Evolutionary conservation across 2,888 invertebrate species (phyloP).

Genomic region (Zaprionus obscuricornis): DNA sequence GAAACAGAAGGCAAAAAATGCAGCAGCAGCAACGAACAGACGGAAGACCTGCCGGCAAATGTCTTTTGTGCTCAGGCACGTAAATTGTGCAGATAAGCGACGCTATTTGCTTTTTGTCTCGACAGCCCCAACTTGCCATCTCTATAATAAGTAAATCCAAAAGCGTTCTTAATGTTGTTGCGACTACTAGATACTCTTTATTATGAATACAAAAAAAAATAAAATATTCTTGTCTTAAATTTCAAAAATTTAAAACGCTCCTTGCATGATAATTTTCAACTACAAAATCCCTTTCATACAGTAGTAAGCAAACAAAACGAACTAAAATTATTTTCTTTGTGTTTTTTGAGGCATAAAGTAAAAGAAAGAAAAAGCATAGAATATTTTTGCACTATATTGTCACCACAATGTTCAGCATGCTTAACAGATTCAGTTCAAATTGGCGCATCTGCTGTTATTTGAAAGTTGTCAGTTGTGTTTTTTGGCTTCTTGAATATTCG

Average conservation of each 20-base stretch:
- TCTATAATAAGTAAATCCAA: slow-evolving; percentile 26
- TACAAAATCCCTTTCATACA: no score
- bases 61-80: slow-evolving; percentile 52
- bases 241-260: no score
- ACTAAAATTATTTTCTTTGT: no score
- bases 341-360: no score
- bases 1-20: slow-evolving; percentile 53
- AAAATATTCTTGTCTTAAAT: no score
- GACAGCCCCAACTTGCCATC: slow-evolving; percentile 25
- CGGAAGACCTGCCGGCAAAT: slow-evolving; percentile 27
- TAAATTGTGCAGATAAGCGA: slow-evolving; percentile 59
- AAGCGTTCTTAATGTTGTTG: not conserved
- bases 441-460: slow-evolving; percentile 21
- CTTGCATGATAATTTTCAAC: no score
- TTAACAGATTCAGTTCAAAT: slow-evolving; percentile 30
- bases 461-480: slow-evolving; percentile 10
- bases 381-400: no score
- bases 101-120: slow-evolving; percentile 59
- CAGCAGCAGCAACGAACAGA: slow-evolving; percentile 35
- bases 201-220: no score
- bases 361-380: no score
- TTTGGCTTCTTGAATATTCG: not conserved
- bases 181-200: slow-evolving; percentile 1
- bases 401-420: no score
- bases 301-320: no score